Base-by-base conservation (phyloP, 2,888 invertebrate genomes). In the Lasioglossum zephyrum region DNA sequence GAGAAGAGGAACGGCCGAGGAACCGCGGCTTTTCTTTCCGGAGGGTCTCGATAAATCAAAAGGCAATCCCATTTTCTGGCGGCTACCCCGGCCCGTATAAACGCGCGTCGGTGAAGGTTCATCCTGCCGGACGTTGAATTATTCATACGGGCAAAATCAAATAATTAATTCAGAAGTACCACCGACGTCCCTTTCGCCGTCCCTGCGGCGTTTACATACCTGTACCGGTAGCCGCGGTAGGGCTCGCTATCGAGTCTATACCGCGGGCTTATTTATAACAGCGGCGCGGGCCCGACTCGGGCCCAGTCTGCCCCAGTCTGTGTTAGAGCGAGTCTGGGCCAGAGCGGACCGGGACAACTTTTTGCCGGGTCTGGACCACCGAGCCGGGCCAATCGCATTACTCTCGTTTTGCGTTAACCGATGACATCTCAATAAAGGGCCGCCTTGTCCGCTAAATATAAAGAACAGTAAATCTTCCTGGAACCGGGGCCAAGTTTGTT, bases 91-190 rank as follows among this genome's bases (percentile, higher is more conserved):
- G 11, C 16, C 77, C 22, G 47, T 22, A 63, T 69, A 63, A 77
- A 73, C 39, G 69, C 70, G 69, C 69, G 36, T 66, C 77, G 86
- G 78, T 86, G 78, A 86, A 87, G 84, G 87, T 83, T 89, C 86
- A 87, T 90, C 81, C 78, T 77, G 72, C 73, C 76, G 84, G 80
- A 77, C 79, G 79, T 77, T 92, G 91, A 92, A 92, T 92, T 89
- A 92, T 92, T 92, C 92, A 92, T 92, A 85, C 66, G 79, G 86
- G 31, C 69, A 86, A 87, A 88, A 91, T 90, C 86, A 87, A 91
- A 92, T 92, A 92, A 92, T 92, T 92, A 91, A 92, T 92, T 91
- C 92, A 90, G 92, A 88, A 88, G 90, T 88, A 91, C 86, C 86
- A 86, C 69, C 22, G 39, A 4, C 86, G 70, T 88, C 84, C 86